Evolutionary conservation across 2,888 invertebrate genomes (phyloP), one percentile per base, ranked within the genome.

Genomic region (Antitype chi): DNA sequence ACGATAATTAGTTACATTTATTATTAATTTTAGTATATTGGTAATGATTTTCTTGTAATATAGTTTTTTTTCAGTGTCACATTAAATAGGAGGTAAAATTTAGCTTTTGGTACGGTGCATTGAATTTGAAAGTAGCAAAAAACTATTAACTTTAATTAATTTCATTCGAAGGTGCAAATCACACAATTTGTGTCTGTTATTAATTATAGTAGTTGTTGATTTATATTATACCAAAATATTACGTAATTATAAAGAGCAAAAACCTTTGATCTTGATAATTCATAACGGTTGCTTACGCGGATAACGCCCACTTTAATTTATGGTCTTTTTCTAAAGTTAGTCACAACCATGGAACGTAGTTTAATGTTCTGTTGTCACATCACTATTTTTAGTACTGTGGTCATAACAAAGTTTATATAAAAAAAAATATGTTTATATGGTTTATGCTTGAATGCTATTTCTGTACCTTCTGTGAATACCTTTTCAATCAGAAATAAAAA

Each of bases 241-340:
- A 80, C 25, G 49, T 25, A 32, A 81, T 81, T 81, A 11, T 52
- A 64, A 77, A 62, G 64, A 59, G 4, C 15, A 13, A 15, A 71
- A 64, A 47, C 23, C 63, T 78, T 78, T 78, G 78, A 78, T 78
- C 81, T 57, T 25, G 28, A 53, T 78, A 81, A 78, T 80, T 72
- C 74, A 74, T 73, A 74, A 81, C 74, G 64, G 74, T 63, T 17
- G 52, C 63, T 73, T 52, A 52, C 74, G 74, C n/a, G 74, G 38
- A 32, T 81, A 55, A 81, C 81, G 74, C 81, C 81, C 81, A 81
- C 78, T 81, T 64, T 7, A 68, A 25, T 59, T 59, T 74, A 74
- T 57, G 43, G 52, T 17, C 3, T 32, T 57, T 43, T 73, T 73
- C 77, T 72, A 71, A 62, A 80, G 23, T 60, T 53, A 71, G 72